These are phyloP conservation scores for Hestina assimilis DNA, from an alignment of 1,140 invertebrate species.

Conservation along the genomic window DNA sequence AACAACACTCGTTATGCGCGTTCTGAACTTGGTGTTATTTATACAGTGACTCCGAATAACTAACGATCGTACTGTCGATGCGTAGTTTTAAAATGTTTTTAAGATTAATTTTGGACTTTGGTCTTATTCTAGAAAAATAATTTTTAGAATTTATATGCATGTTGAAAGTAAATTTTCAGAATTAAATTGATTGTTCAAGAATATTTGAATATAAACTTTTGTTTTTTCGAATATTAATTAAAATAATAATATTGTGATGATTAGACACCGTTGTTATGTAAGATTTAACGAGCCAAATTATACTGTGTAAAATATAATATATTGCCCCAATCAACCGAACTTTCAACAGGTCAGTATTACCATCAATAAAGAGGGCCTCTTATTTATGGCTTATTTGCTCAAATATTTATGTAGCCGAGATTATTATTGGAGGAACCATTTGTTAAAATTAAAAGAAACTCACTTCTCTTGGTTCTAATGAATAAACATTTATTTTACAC, in stretches of 20 bases:
- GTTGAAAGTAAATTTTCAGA: background rate
- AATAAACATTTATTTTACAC: conserved; percentile 11
- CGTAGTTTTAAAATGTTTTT: background rate
- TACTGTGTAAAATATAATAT: conserved; percentile 4
- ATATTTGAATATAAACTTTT: background rate
- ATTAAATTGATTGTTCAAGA: too few relatives aligned
- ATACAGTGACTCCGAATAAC: background rate
- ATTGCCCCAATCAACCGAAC: background rate
- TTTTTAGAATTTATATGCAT: too few relatives aligned
- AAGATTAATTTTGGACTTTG: background rate
- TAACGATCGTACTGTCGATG: background rate
- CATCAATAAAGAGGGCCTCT: background rate
- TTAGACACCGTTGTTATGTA: background rate
- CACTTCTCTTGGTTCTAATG: background rate
- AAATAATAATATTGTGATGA: background rate
- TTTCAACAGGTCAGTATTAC: background rate
- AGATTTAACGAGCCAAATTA: background rate
- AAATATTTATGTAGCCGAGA: conserved; percentile 21
- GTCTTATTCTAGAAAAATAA: too few relatives aligned
- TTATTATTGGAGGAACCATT: conserved; percentile 5
- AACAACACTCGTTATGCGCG: conserved; percentile 52
- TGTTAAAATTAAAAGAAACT: conserved; percentile 21
- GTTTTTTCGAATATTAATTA: background rate
- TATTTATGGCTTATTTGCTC: conserved; percentile 12
- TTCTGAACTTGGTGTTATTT: background rate